These are phyloP conservation scores for Bubalus kerabau DNA, from an alignment of 2,113 vertebrate genomes.

Conservation along the genomic window DNA sequence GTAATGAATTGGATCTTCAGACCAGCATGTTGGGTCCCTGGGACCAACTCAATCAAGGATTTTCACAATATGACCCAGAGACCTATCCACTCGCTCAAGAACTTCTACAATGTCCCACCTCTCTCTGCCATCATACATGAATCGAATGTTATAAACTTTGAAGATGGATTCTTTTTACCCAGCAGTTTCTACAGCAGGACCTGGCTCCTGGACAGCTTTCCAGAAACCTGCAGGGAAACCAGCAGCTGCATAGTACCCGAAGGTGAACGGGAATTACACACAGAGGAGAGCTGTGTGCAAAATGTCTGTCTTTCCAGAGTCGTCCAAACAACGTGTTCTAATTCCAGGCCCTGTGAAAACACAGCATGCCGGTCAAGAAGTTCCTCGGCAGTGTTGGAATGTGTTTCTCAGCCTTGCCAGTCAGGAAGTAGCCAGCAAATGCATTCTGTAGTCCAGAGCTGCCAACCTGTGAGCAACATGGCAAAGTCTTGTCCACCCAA, in stretches of 20 bases:
- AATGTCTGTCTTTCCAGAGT: neutral
- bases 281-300: neutral
- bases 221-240: neutral
- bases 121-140: constrained; percentile 34
- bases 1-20: neutral
- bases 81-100: neutral
- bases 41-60: neutral
- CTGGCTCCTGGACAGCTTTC: constrained; percentile 51
- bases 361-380: neutral
- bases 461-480: neutral
- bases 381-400: accelerated
- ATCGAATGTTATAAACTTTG: neutral
- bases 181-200: constrained; percentile 56
- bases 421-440: neutral
- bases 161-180: constrained; percentile 51
- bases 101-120: neutral
- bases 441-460: neutral
- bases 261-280: neutral
- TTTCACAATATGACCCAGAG: constrained; percentile 18
- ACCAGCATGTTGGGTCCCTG: neutral
- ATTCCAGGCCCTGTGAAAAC: neutral
- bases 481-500: neutral
- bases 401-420: neutral
- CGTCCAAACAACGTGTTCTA: neutral
- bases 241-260: neutral